Evolutionary conservation across 2,888 invertebrate genomes (phyloP), one percentile per base, ranked within the genome.

Genomic region (Exephanes ischioxanthus): DNA sequence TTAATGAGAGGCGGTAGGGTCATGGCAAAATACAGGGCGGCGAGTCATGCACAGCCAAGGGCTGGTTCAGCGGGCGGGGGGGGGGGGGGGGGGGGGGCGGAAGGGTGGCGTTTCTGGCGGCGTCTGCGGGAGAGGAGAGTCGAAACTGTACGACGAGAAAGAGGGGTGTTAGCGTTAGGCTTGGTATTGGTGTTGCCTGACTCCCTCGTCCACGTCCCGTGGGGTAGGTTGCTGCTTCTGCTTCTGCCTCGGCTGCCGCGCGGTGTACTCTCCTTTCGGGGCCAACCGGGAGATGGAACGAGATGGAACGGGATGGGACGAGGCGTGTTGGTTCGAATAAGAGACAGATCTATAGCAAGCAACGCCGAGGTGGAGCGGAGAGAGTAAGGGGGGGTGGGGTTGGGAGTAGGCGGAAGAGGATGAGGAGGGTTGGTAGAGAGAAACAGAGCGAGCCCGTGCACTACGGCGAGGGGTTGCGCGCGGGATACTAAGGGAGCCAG

Each of bases 271-370:
- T 89, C 88, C 87, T 90, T 90, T 89, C 87, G 89, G 88, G 87
- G 88, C 88, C 87, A 70, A 81, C 61, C 84, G 81, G 86, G 86
- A 75, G 85, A 86, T 83, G 78, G 81, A 83, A 79, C 76, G 86
- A 87, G 86, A 86, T 81, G 86, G 86, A 85, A 86, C 81, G 89
- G 89, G 88, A 87, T 88, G 89, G 90, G 90, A 90, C 89, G 89
- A 91, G 91, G 92, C 90, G 91, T 91, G 91, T 91, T 92, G 90
- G 90, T 92, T 92, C 92, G 91, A 92, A 92, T 92, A 92, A 92
- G 92, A 92, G 92, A 92, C 91, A 91, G 92, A 92, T 92, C 92
- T 91, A 92, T 92, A 91, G 92, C 90, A 89, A 87, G 80, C 73
- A 83, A 86, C 82, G 86, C 67, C 55, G 77, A 67, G 67, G 77